Conservation (phyloP, 2,888 invertebrate genomes). For the Tiliacea citrago region DNA sequence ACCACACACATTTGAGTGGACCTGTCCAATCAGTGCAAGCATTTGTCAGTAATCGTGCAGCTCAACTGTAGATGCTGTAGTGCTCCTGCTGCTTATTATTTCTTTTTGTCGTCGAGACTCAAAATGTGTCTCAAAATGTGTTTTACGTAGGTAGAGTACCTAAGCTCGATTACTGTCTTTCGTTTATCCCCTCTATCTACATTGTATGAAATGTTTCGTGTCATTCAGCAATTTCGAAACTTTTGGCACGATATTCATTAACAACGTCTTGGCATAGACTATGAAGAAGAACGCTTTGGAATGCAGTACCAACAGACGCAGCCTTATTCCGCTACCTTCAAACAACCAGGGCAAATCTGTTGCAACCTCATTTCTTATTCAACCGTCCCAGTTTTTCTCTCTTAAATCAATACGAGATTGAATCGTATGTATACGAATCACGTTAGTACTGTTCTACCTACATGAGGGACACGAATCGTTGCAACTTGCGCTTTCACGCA, state of each 20-base stretch:
- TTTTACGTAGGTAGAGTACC: not conserved
- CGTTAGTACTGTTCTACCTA: conserved; percentile 35
- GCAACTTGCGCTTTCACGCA: conserved; percentile 67
- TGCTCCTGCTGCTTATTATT: too few relatives aligned
- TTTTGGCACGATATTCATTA: conserved; percentile 49
- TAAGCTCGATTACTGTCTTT: not conserved
- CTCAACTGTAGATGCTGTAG: too few relatives aligned
- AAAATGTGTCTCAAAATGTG: not conserved
- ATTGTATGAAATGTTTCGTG: conserved; percentile 3
- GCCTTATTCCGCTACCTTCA: conserved; percentile 29
- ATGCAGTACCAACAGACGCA: conserved; percentile 27
- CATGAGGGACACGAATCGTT: conserved; percentile 56
- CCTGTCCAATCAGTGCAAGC: too few relatives aligned
- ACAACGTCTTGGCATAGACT: conserved; percentile 38
- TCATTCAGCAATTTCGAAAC: conserved; percentile 43
- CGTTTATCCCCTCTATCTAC: not conserved
- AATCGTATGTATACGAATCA: conserved; percentile 44
- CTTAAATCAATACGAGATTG: conserved; percentile 47
- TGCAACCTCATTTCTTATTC: conserved; percentile 53
- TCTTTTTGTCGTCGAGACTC: not conserved
- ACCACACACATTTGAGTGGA: too few relatives aligned
- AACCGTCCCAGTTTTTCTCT: conserved; percentile 45
- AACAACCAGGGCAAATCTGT: conserved; percentile 47
- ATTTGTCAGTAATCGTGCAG: too few relatives aligned
- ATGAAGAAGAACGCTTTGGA: conserved; percentile 23